Conservation (phyloP, 2,113 vertebrate genomes). For the Oncorhynchus kisutch region DNA sequence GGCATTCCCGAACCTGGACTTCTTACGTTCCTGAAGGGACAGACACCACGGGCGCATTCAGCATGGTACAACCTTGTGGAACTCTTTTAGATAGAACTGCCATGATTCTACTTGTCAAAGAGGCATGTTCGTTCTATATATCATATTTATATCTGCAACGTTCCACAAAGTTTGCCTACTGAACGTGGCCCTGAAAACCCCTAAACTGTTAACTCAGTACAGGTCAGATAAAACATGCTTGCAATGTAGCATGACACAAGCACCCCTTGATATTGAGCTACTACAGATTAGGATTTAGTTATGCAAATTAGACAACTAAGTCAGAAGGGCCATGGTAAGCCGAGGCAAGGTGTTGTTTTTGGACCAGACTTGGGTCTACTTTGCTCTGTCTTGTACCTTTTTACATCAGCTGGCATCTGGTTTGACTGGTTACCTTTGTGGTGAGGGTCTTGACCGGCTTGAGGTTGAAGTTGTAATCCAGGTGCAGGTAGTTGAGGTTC, state of each 20-base stretch:
- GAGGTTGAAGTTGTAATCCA: conserved; percentile 98
- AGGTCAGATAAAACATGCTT: background rate
- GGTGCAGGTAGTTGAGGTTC: conserved; percentile 96
- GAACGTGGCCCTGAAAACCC: background rate
- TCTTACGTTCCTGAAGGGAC: conserved; percentile 87
- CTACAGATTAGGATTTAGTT: too few relatives aligned
- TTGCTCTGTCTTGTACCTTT: background rate
- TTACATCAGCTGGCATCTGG: background rate
- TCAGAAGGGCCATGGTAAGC: too few relatives aligned
- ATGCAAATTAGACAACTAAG: too few relatives aligned
- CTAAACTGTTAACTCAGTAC: background rate
- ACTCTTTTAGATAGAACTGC: too few relatives aligned
- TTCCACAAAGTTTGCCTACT: too few relatives aligned
- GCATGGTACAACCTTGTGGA: too few relatives aligned
- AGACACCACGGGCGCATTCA: background rate
- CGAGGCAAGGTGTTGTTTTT: too few relatives aligned
- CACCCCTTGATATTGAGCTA: too few relatives aligned
- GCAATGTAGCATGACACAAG: too few relatives aligned
- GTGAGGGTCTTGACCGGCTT: conserved; percentile 98
- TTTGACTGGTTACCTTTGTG: conserved; percentile 82
- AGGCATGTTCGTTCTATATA: too few relatives aligned
- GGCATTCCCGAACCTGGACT: conserved; percentile 95
- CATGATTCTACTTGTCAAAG: too few relatives aligned
- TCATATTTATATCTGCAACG: background rate
- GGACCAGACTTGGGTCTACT: too few relatives aligned